These are phyloP conservation scores for Globia sparganii DNA, from an alignment of 2,888 invertebrate species.

Conservation along the genomic window DNA sequence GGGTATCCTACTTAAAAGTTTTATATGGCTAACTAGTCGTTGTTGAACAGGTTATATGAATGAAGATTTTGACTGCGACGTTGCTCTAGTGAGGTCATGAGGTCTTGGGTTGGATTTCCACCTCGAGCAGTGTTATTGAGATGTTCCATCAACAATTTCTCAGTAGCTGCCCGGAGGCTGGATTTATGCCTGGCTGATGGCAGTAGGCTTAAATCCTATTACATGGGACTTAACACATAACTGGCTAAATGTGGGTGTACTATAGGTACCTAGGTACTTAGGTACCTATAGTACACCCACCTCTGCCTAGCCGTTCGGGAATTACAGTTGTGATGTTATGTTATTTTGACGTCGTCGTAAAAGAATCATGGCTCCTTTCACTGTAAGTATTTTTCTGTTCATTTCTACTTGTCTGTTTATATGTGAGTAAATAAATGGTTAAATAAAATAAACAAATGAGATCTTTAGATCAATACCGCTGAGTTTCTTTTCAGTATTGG, in stretches of 20 bases:
- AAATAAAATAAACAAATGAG: neutral
- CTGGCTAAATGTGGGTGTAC: neutral
- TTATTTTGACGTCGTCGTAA: neutral
- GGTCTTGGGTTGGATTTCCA: too few relatives aligned
- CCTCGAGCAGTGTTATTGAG: neutral
- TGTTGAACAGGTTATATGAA: neutral
- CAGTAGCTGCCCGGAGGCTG: too few relatives aligned
- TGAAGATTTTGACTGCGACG: neutral
- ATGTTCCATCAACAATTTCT: neutral
- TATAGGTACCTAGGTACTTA: neutral
- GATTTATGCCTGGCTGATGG: too few relatives aligned
- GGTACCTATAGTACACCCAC: too few relatives aligned
- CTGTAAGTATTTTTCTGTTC: neutral
- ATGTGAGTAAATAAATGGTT: neutral
- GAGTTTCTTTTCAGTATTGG: slow-evolving; percentile 5
- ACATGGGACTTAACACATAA: neutral
- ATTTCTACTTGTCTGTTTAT: neutral
- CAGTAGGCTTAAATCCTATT: neutral
- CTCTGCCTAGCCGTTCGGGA: neutral
- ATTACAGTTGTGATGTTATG: too few relatives aligned
- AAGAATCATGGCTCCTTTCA: neutral
- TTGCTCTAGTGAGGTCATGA: neutral
- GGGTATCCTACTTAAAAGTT: slow-evolving; percentile 20
- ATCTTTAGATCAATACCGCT: slow-evolving; percentile 5
- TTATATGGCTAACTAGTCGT: slow-evolving; percentile 10